Evolutionary conservation across 1,140 invertebrate genomes (phyloP).

Genomic region (Saccostrea glomerata): DNA sequence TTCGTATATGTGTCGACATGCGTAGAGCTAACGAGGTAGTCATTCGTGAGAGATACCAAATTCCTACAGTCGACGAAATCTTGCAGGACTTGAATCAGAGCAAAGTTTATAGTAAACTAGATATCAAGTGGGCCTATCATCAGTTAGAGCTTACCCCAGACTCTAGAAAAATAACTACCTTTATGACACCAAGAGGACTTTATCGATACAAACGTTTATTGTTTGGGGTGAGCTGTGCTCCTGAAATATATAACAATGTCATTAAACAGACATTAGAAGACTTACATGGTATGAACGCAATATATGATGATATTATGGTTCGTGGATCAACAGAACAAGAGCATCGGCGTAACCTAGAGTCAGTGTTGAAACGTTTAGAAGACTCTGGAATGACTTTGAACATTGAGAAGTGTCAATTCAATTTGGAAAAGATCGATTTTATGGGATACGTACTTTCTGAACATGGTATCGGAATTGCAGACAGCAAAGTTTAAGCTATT

Average conservation of each 20-base stretch:
- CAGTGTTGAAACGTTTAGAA: background rate
- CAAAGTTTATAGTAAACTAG: conserved; percentile 67
- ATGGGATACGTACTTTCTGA: conserved; percentile 52
- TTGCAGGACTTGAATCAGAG: conserved; percentile 64
- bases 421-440: conserved; percentile 38
- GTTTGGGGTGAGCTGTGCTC: conserved; percentile 37
- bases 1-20: conserved; percentile 72
- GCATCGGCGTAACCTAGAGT: conserved; percentile 48
- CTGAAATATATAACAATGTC: background rate
- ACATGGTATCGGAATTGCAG: conserved; percentile 42
- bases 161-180: conserved; percentile 58
- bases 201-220: conserved; percentile 60
- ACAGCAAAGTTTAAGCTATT: conserved; percentile 43
- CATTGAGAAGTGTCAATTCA: conserved; percentile 50
- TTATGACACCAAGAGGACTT: conserved; percentile 54
- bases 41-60: no score
- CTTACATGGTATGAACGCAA: conserved; percentile 42
- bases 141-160: conserved; percentile 64
- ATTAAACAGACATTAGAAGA: conserved; percentile 43
- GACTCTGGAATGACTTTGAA: conserved; percentile 56
- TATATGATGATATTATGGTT: conserved; percentile 58
- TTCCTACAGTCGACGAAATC: conserved; percentile 68
- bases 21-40: conserved; percentile 67
- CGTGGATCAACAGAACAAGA: conserved; percentile 50
- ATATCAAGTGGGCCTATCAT: conserved; percentile 62